phyloP scores from a whole-genome alignment of 2,797 vertebrate genomes.

The Thunnus albacares region DNA sequence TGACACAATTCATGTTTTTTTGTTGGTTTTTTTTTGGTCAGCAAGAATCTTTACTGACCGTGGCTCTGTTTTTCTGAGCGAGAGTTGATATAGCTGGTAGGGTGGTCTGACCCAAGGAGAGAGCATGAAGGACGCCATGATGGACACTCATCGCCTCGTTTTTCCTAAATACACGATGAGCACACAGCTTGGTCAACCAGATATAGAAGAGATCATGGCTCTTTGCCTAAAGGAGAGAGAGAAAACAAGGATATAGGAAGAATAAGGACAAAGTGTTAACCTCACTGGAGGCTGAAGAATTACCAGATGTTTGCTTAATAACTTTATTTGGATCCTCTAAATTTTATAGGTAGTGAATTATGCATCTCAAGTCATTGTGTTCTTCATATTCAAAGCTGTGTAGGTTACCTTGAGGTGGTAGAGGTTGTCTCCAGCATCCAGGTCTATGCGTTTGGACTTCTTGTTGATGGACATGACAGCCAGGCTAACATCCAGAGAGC shows the following conservation, averaged over 20 bases:
- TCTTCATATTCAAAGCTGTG: background rate
- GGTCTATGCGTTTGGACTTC: slow-evolving; percentile 92
- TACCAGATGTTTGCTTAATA: background rate
- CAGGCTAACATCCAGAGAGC: slow-evolving; percentile 90
- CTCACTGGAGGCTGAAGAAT: background rate
- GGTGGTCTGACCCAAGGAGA: slow-evolving; percentile 64
- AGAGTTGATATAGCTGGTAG: slow-evolving; percentile 69
- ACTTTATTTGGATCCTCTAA: background rate
- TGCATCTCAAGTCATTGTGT: background rate
- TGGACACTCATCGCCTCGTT: slow-evolving; percentile 83
- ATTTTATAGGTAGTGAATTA: background rate
- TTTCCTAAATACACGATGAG: slow-evolving; percentile 88
- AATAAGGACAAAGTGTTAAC: background rate
- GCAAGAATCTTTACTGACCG: slow-evolving; percentile 59
- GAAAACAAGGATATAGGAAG: background rate
- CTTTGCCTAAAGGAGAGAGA: slow-evolving; percentile 86
- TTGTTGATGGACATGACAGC: slow-evolving; percentile 95
- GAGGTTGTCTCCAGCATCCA: slow-evolving; percentile 93
- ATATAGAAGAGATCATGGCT: slow-evolving; percentile 91
- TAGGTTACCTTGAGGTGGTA: slow-evolving; percentile 81
- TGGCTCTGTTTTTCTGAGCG: slow-evolving; percentile 60
- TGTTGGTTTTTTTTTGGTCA: no score
- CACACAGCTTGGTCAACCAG: slow-evolving; percentile 92
- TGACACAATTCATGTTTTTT: background rate
- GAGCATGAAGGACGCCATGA: slow-evolving; percentile 81